Evolutionary conservation across 2,888 invertebrate genomes (phyloP).

Genomic region (Arrhopalites spinosus): DNA sequence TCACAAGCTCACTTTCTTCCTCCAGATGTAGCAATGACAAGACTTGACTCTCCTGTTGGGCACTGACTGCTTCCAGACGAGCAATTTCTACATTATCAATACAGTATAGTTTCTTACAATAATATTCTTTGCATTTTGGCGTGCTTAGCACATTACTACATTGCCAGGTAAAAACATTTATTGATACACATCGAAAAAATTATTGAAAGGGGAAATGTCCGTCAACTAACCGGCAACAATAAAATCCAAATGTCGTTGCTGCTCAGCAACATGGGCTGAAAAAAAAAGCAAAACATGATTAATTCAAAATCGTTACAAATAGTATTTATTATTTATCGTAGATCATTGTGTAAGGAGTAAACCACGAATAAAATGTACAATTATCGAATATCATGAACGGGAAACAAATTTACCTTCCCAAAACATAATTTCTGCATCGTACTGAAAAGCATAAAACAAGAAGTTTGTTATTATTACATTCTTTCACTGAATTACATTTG

Average conservation of each 20-base stretch:
- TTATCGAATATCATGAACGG: no score
- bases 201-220: not conserved
- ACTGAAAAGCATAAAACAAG: constrained; percentile 63
- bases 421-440: constrained; percentile 87
- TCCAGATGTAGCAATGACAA: constrained; percentile 74
- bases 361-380: no score
- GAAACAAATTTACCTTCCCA: constrained; percentile 89
- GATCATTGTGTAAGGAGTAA: no score
- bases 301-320: no score
- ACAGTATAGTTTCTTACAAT: no score
- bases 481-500: no score
- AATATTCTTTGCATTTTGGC: no score
- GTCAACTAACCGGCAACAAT: constrained; percentile 62
- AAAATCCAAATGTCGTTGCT: constrained; percentile 81
- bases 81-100: constrained; percentile 72
- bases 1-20: constrained; percentile 85
- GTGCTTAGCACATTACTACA: not conserved
- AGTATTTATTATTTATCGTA: no score
- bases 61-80: constrained; percentile 76
- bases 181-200: not conserved
- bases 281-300: no score
- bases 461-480: not conserved
- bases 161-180: not conserved
- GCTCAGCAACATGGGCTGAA: no score
- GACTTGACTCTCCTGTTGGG: constrained; percentile 82